Conservation (phyloP, 23 tunicate genomes). For the Ascidia mentula region DNA sequence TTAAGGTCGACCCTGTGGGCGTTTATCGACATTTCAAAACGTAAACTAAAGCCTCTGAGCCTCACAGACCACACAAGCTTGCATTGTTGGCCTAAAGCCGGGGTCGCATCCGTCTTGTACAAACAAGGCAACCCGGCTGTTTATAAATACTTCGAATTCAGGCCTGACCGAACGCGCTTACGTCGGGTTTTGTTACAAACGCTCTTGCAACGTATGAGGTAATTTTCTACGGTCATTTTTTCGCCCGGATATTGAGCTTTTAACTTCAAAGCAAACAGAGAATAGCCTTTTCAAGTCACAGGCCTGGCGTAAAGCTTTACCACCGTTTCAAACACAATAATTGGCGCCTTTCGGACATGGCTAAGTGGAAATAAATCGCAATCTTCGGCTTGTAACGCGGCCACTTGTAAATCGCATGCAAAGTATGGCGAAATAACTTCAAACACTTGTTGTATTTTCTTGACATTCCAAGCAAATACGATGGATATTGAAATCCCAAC, state of each 20-base stretch:
- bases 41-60: not conserved
- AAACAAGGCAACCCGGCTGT: not conserved
- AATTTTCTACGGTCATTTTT: not conserved
- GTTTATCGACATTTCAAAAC: not conserved
- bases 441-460: too few species aligned
- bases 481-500: too few species aligned
- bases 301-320: too few species aligned
- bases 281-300: too few species aligned
- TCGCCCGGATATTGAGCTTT: not conserved
- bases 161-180: not conserved
- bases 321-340: too few species aligned
- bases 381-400: too few species aligned
- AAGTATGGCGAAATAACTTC: too few species aligned
- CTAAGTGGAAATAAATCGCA: too few species aligned
- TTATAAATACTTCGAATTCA: not conserved
- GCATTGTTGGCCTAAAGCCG: not conserved
- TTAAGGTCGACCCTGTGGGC: not conserved
- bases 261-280: not conserved
- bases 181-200: not conserved
- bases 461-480: too few species aligned
- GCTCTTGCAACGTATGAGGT: not conserved
- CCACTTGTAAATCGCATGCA: too few species aligned
- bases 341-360: too few species aligned
- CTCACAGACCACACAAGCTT: not conserved
- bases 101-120: not conserved